Percentiles rank a stretch among this genome's conserved stretches.
phyloP scores from a whole-genome alignment of 2,888 invertebrate genomes.

The Ptilodon capucinus region DNA sequence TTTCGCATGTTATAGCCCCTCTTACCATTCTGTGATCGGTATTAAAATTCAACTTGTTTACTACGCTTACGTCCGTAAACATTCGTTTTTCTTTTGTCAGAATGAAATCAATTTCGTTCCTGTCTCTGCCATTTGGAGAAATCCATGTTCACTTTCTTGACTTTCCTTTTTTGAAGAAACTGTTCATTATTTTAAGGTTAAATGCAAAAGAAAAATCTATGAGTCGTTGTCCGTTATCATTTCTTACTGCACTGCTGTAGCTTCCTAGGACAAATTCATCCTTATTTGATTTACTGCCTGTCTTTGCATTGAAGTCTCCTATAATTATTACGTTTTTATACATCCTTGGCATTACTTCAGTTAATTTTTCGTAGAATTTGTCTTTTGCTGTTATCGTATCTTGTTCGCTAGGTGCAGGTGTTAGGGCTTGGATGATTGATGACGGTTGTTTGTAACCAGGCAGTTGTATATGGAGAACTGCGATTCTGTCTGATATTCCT shows the following conservation, averaged over 20 bases:
- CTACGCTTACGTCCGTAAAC: not conserved
- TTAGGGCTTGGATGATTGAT: not conserved
- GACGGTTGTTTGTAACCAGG: conserved; percentile 5
- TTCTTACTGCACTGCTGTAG: not conserved
- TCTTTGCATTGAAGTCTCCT: not conserved
- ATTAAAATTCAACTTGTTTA: not conserved
- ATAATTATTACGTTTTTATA: not conserved
- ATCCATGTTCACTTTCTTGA: not conserved
- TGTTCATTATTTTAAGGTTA: not conserved
- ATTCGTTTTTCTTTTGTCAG: not conserved
- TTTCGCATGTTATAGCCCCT: not conserved
- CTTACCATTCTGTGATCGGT: conserved; percentile 4
- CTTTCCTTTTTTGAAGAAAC: not conserved
- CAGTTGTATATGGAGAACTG: conserved; percentile 4
- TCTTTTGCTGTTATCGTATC: not conserved
- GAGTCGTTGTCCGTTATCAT: not conserved
- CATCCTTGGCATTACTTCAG: not conserved
- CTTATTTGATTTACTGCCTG: not conserved
- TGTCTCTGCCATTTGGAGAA: not conserved
- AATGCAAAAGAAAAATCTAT: not conserved
- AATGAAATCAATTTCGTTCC: not conserved
- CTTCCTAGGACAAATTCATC: not conserved
- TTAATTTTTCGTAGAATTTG: not conserved
- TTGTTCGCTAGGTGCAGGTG: not conserved
- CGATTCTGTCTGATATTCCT: conserved; percentile 11